A percentile compares a stretch with the other conserved stretches of the same genome.
Conservation (phyloP, 2,888 invertebrate genomes). For the Ochlodes sylvanus region DNA sequence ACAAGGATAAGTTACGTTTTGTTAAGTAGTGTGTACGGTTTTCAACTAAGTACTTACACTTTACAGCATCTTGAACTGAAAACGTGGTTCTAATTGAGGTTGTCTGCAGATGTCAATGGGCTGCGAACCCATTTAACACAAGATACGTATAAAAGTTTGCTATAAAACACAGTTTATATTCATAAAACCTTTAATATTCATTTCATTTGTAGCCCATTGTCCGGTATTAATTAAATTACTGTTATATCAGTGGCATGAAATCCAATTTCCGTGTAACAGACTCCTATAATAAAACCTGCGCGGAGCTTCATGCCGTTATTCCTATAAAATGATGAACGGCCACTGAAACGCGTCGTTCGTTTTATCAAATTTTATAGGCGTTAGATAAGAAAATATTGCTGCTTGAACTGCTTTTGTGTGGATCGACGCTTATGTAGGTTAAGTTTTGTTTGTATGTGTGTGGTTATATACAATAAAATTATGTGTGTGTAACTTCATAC, state of each 20-base stretch:
- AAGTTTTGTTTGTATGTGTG: too few species aligned
- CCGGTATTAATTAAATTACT: conserved; percentile 6
- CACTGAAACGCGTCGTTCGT: conserved; percentile 54
- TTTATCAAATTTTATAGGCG: conserved; percentile 48
- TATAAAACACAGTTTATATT: too few species aligned
- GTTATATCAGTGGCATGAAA: conserved; percentile 2
- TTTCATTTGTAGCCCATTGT: neutral
- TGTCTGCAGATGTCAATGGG: too few species aligned
- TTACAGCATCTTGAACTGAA: too few species aligned
- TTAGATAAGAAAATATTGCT: conserved; percentile 16
- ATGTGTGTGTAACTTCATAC: too few species aligned
- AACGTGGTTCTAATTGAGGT: too few species aligned
- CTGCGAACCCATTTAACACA: too few species aligned
- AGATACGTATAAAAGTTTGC: too few species aligned
- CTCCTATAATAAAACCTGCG: conserved; percentile 24
- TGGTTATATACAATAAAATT: too few species aligned
- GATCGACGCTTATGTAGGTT: neutral
- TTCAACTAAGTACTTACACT: too few species aligned
- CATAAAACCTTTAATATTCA: neutral
- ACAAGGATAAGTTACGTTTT: too few species aligned
- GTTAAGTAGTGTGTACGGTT: too few species aligned
- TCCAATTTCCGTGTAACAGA: conserved; percentile 28
- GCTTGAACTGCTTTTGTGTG: conserved; percentile 1
- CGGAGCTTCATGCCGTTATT: conserved; percentile 13
- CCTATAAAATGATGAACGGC: conserved; percentile 53